These are phyloP conservation scores for Montipora foliosa DNA, from an alignment of 64 coral and sea anemone species.

Conservation along the genomic window DNA sequence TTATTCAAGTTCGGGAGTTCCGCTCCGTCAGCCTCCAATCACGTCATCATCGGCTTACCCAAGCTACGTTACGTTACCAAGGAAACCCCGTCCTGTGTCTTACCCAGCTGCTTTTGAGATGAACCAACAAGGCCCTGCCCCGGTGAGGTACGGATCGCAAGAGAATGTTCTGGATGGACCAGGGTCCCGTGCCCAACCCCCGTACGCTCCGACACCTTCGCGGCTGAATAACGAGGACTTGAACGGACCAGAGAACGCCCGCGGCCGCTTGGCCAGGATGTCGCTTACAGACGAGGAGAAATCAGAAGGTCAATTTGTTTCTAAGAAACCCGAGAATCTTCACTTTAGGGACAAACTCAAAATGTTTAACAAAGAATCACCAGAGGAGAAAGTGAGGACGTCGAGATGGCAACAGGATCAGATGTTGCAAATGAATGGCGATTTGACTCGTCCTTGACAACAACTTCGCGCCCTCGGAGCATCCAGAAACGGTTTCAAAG, in stretches of 20 bases:
- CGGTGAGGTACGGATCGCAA: slow-evolving; percentile 46
- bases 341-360: slow-evolving; percentile 92
- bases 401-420: slow-evolving; percentile 84
- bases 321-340: slow-evolving; percentile 84
- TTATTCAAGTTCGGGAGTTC: slow-evolving; percentile 35
- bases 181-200: slow-evolving; percentile 34
- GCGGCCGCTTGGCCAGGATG: slow-evolving; percentile 70
- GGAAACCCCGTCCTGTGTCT: slow-evolving; percentile 55
- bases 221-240: slow-evolving; percentile 52
- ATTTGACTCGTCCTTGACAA: slow-evolving; percentile 13
- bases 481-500: not conserved
- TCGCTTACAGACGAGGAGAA: slow-evolving; percentile 84
- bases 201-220: slow-evolving; percentile 43
- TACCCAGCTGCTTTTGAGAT: slow-evolving; percentile 64
- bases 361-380: slow-evolving; percentile 87
- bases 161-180: slow-evolving; percentile 44
- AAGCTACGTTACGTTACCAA: slow-evolving; percentile 55
- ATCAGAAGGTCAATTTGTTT: slow-evolving; percentile 68
- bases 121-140: slow-evolving; percentile 19
- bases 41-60: slow-evolving; percentile 45
- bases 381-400: slow-evolving; percentile 58
- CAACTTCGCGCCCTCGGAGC: not conserved
- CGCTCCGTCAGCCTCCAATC: slow-evolving; percentile 34
- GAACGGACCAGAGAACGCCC: slow-evolving; percentile 45
- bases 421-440: slow-evolving; percentile 66